A percentile compares a stretch with the other conserved stretches of the same genome.
Conservation (phyloP, 2,888 invertebrate genomes). For the Lucinisca nassula region DNA sequence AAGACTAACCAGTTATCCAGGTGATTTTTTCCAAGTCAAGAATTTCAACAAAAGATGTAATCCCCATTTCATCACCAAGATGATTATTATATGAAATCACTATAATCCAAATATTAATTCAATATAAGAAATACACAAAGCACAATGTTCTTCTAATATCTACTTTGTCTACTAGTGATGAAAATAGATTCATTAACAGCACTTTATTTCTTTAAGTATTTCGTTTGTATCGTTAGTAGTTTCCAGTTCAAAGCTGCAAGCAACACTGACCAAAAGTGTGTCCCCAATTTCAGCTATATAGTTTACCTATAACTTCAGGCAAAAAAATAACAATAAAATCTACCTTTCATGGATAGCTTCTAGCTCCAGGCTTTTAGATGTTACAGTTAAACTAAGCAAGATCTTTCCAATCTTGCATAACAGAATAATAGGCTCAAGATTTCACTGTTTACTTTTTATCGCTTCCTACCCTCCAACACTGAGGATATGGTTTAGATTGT, state of each 20-base stretch:
- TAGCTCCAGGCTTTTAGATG: background rate
- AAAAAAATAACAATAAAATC: constrained; percentile 6
- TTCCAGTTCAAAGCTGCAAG: background rate
- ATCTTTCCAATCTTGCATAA: background rate
- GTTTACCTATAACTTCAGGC: background rate
- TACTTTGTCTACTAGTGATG: too few species aligned
- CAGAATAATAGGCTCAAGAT: constrained; percentile 22
- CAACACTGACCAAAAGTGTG: background rate
- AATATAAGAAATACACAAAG: too few species aligned
- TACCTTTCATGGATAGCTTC: background rate
- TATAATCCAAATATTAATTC: background rate
- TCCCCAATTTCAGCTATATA: background rate
- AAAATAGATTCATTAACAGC: too few species aligned
- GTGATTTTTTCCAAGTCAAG: background rate
- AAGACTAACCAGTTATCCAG: constrained; percentile 9
- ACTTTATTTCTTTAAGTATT: too few species aligned
- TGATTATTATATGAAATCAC: background rate
- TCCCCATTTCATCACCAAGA: background rate
- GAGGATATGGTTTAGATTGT: background rate
- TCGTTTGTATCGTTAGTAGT: too few species aligned
- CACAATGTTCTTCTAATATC: too few species aligned
- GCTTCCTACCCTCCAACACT: background rate
- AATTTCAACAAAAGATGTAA: background rate
- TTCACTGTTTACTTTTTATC: constrained; percentile 10
- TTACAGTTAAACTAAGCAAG: background rate